A percentile compares a stretch with the other conserved stretches of the same genome.
Evolutionary conservation across 2,888 invertebrate species (phyloP).

Genomic region (Auanema sp.): DNA sequence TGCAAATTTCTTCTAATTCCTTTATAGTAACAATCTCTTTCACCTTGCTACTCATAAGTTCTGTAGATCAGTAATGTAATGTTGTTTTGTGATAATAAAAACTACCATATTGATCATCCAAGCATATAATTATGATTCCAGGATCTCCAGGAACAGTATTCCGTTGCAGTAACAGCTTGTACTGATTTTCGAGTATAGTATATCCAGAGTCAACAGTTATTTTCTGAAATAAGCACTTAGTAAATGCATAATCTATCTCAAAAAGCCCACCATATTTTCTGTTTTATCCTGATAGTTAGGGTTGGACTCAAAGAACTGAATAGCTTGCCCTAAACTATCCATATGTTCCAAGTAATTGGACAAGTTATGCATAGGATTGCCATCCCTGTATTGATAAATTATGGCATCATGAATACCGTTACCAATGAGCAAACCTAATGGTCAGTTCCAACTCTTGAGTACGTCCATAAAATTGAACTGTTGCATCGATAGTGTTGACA

Average conservation of each 20-base stretch:
- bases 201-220: constrained; percentile 57
- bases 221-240: constrained; percentile 42
- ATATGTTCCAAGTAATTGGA: constrained; percentile 56
- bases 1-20: constrained; percentile 30
- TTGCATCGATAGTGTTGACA: constrained; percentile 83
- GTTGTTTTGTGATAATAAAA: background rate
- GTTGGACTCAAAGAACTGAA: constrained; percentile 45
- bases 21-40: constrained; percentile 28
- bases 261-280: constrained; percentile 38
- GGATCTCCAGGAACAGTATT: constrained; percentile 35
- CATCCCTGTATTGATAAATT: constrained; percentile 27
- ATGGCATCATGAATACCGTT: constrained; percentile 18
- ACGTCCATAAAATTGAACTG: constrained; percentile 92
- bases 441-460: constrained; percentile 80
- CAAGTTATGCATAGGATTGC: constrained; percentile 34
- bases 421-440: constrained; percentile 36
- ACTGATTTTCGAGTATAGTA: constrained; percentile 55
- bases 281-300: constrained; percentile 44
- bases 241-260: background rate
- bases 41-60: constrained; percentile 21
- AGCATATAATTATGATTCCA: constrained; percentile 24
- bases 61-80: constrained; percentile 4
- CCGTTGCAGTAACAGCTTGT: constrained; percentile 44
- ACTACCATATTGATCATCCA: constrained; percentile 24
- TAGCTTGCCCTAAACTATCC: constrained; percentile 56